A percentile compares a stretch with the other conserved stretches of the same genome.
phyloP scores from a whole-genome alignment of 2,113 vertebrate species.

The Plectropomus leopardus region DNA sequence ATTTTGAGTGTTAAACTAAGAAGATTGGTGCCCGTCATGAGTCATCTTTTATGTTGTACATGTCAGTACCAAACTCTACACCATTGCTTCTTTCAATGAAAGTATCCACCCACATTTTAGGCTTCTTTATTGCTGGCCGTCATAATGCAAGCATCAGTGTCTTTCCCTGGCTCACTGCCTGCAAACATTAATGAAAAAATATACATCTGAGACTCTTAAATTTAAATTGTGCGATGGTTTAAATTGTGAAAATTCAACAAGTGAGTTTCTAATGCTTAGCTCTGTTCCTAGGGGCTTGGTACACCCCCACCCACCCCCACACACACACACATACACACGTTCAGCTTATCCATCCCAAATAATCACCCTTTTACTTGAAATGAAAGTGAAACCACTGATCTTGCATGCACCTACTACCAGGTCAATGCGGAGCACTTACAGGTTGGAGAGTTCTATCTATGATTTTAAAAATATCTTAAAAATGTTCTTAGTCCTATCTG shows the following conservation, averaged over 20 bases:
- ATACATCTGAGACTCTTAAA: background rate
- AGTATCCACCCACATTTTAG: background rate
- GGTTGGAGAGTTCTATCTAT: background rate
- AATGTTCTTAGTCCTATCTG: too few relatives aligned
- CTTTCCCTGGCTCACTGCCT: background rate
- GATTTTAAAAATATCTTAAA: too few relatives aligned
- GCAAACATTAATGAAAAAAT: background rate
- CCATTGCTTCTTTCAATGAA: background rate
- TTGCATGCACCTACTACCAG: background rate
- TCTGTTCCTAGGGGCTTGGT: background rate
- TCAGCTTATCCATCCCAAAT: constrained; percentile 1
- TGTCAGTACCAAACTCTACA: too few relatives aligned
- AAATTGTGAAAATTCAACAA: background rate
- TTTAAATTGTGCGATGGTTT: background rate
- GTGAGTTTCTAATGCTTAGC: background rate
- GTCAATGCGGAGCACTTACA: background rate
- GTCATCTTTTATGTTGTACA: too few relatives aligned
- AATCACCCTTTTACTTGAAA: background rate
- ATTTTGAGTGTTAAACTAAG: too few relatives aligned
- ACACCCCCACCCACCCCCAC: background rate
- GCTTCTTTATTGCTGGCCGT: background rate
- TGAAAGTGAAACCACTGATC: background rate
- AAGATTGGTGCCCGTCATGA: too few relatives aligned
- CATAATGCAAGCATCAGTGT: background rate
- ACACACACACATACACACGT: background rate